phyloP scores from a whole-genome alignment of 2,113 vertebrate species.

The Phyllostomus discolor region DNA sequence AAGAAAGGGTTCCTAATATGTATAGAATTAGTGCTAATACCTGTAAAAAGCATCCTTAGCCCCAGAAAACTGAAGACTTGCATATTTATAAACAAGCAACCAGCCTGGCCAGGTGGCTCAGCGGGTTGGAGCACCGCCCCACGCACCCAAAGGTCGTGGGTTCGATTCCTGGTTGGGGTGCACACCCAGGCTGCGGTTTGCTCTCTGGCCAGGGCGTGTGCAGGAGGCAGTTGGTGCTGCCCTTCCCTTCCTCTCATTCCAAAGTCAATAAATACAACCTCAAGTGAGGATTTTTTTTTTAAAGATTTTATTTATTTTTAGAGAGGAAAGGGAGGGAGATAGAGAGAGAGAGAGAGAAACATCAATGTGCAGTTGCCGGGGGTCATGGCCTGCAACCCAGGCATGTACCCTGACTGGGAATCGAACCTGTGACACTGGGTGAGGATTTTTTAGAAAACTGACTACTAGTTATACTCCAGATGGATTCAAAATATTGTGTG shows the following conservation, averaged over 20 bases:
- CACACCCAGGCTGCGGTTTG: background rate
- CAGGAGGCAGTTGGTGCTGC: background rate
- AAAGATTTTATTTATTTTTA: too few relatives aligned
- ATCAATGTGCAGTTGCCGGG: too few relatives aligned
- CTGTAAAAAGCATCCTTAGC: too few relatives aligned
- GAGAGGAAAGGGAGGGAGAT: too few relatives aligned
- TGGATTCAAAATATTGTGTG: background rate
- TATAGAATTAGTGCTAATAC: background rate
- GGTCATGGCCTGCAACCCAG: too few relatives aligned
- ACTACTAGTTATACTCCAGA: background rate
- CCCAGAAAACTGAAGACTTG: background rate
- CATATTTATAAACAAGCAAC: rapidly evolving
- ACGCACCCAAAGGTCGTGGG: background rate
- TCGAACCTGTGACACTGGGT: too few relatives aligned
- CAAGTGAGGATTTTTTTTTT: background rate
- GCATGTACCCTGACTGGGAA: too few relatives aligned
- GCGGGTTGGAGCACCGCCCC: background rate
- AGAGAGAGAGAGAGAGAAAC: too few relatives aligned
- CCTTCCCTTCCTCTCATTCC: background rate
- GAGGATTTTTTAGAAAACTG: too few relatives aligned
- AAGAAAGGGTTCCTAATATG: background rate
- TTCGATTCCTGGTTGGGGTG: background rate
- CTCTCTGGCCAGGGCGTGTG: background rate
- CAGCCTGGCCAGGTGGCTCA: background rate
- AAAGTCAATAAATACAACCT: background rate